Conservation (phyloP, 1,140 invertebrate genomes). For the Drosophila kanapiae region DNA sequence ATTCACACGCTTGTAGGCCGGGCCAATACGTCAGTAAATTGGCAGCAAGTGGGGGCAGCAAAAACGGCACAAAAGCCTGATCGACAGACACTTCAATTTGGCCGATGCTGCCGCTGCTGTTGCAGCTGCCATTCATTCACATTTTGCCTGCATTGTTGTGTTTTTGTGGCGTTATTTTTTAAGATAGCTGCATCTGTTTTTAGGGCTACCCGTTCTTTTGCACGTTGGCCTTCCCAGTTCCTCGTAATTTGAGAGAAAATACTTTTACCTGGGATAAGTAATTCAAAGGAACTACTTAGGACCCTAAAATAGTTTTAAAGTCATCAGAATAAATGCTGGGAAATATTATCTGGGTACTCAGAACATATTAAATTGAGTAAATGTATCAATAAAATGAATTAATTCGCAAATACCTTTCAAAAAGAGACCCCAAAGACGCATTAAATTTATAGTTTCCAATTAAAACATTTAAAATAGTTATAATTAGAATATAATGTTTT, state of each 20-base stretch:
- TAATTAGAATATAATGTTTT: too few relatives aligned
- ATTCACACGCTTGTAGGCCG: constrained; percentile 69
- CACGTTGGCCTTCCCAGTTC: background rate
- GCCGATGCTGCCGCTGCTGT: constrained; percentile 17
- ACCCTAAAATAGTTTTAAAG: background rate
- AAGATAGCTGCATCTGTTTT: background rate
- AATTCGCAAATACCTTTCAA: too few relatives aligned
- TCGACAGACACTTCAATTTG: constrained; percentile 78
- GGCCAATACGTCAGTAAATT: constrained; percentile 78
- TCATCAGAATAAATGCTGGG: background rate
- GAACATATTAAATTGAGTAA: too few relatives aligned
- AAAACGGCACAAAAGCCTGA: constrained; percentile 23
- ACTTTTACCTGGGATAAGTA: background rate
- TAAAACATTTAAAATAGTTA: too few relatives aligned
- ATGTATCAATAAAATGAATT: too few relatives aligned
- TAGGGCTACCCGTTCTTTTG: background rate
- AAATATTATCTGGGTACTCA: background rate
- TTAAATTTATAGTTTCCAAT: too few relatives aligned
- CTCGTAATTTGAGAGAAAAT: background rate
- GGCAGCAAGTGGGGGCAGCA: constrained; percentile 9
- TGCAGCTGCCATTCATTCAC: constrained; percentile 5
- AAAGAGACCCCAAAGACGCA: too few relatives aligned
- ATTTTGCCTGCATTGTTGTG: constrained; percentile 8
- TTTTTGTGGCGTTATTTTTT: background rate
- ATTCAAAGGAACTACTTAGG: background rate